These are phyloP conservation scores for Empidonax alnorum DNA, from an alignment of 2,113 vertebrate species.

Conservation along the genomic window DNA sequence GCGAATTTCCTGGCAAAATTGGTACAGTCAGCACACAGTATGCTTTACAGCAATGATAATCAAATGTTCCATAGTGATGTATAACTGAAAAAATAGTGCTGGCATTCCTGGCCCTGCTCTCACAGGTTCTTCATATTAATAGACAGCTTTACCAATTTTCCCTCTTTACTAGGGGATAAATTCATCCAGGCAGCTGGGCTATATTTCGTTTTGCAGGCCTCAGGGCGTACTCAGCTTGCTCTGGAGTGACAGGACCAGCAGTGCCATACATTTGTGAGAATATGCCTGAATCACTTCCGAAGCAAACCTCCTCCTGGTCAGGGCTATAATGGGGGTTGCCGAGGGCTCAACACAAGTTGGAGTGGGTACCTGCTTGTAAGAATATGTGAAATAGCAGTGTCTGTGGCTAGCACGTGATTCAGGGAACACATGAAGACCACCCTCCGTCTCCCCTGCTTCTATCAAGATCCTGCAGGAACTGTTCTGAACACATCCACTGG, in stretches of 20 bases:
- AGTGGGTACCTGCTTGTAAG: not conserved
- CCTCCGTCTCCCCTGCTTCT: not conserved
- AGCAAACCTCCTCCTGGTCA: fast-evolving
- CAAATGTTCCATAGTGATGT: conserved; percentile 33
- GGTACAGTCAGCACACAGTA: conserved; percentile 31
- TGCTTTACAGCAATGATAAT: conserved; percentile 31
- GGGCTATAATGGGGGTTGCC: not conserved
- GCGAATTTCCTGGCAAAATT: conserved; percentile 20
- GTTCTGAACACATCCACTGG: not conserved
- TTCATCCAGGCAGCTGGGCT: conserved; percentile 41
- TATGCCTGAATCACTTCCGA: not conserved
- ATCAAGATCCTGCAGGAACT: conserved; percentile 21
- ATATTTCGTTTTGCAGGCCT: conserved; percentile 31
- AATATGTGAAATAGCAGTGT: fast-evolving
- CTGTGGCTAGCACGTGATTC: fast-evolving
- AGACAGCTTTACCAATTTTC: conserved; percentile 51
- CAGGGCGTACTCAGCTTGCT: not conserved
- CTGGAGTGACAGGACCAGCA: not conserved
- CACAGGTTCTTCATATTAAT: conserved; percentile 22
- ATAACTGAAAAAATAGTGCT: conserved; percentile 16
- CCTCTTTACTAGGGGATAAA: not conserved
- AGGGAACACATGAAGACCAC: not conserved
- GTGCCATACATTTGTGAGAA: fast-evolving
- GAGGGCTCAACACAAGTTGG: not conserved
- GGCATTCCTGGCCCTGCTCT: not conserved